Base-by-base conservation (phyloP, 92 coral and sea anemone species). In the Phenganax marumi region DNA sequence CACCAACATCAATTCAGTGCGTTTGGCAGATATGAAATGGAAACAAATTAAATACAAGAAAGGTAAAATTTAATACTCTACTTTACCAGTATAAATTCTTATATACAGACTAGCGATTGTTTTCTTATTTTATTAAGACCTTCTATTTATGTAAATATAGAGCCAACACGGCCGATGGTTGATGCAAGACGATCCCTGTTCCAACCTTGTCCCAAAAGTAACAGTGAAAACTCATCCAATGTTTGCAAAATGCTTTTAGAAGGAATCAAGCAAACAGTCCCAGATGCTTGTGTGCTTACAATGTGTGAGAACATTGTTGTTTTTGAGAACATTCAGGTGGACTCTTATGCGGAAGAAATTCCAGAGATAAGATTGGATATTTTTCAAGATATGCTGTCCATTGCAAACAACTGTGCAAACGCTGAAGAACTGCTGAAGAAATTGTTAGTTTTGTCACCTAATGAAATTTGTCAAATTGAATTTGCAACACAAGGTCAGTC, bases 11-110 rank as follows among this genome's bases (percentile, higher is more conserved):
- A 84, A 79, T 84, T 90, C 92, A 19, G 26, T 76, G 25, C 83
- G 81, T 63, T 79, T 89, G 50, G 51, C 69, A 16, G 86, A 89
- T 68, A 89, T 89, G 88, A 84, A 79, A 9, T 84, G 85, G 88
- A 89, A 86, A 85, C 84, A 89, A n/a, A 53, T 87, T 53, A 89
- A 89, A 63, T 82, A 86, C 46, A 89, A 86, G 61, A 89, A 89
- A 89, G 87, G 91, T 89, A 85, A 8, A 56, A 56, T 56, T 56
- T 56, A 14, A 56, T 21, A 14, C 7, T 56, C 63, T 14, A 56
- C 17, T 21, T 56, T 14, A 56, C 3, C 17, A 56, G 22, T 21
- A 14, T 14, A 56, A 56, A 56, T 56, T 0, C 21, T 0, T 56
- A 14, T 56, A 6, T 14, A 14, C 63, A 14, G 1, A 56, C 63